phyloP scores from a whole-genome alignment of 2,888 invertebrate genomes.

The Piscicola geometra region DNA sequence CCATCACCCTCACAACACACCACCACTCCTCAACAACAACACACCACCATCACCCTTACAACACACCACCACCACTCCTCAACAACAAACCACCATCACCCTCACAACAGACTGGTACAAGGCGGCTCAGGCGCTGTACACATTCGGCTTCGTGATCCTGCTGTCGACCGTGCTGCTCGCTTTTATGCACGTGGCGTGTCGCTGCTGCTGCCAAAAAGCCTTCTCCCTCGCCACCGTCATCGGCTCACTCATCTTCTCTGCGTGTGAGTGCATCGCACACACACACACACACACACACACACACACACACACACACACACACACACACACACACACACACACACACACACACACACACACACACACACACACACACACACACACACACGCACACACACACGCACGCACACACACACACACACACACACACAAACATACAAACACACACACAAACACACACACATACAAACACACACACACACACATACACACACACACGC shows the following conservation, averaged over 20 bases:
- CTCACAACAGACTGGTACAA: constrained; percentile 49
- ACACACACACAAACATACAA: constrained; percentile 25
- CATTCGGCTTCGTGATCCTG: constrained; percentile 46
- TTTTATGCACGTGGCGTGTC: constrained; percentile 49
- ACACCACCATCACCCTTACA: not conserved
- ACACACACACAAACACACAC: constrained; percentile 7
- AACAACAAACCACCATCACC: too few relatives aligned
- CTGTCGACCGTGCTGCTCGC: constrained; percentile 48
- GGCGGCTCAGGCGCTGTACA: constrained; percentile 48
- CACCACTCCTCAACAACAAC: not conserved
- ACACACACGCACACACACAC: constrained; percentile 29
- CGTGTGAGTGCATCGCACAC: constrained; percentile 23
- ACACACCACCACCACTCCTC: not conserved
- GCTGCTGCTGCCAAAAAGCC: constrained; percentile 42
- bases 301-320: constrained; percentile 12
- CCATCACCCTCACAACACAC: not conserved
- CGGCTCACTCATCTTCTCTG: constrained; percentile 32
- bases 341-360: constrained; percentile 25
- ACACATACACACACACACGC: not conserved
- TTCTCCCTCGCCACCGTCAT: constrained; percentile 35
- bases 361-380: too few relatives aligned
- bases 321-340: constrained; percentile 25
- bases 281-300: not conserved
- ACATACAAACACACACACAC: constrained; percentile 20
- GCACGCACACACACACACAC: constrained; percentile 28